Base-by-base conservation (phyloP, 2,888 invertebrate genomes). In the Brenthis daphne region DNA sequence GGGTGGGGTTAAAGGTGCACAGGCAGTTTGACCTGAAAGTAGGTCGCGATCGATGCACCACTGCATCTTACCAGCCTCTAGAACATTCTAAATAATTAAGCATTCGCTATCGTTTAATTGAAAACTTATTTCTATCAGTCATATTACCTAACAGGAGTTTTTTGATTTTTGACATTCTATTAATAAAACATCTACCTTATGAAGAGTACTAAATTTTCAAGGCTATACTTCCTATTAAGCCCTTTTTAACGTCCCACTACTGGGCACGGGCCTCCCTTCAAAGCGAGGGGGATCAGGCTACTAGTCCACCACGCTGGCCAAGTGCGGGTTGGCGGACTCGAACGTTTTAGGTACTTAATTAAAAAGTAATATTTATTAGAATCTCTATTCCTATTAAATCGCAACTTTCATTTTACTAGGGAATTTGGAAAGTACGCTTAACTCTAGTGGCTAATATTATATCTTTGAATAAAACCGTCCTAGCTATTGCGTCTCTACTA, bases 11-110 rank as follows among this genome's bases (percentile, higher is more conserved):
- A 71, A 73, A 73, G 75, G 71, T 74, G 68, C 69, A 71, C 65
- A 68, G 72, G 73, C 69, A 67, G 77, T 78, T 75, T 86, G 89
- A 89, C 88, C 89, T 85, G 85, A 80, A 90, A 88, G 81, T 90
- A 86, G 90, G 90, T 88, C 89, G 81, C 86, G 85, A 89, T 90
- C 89, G 87, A 89, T 89, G 72, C 73, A 74, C 69, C 71, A 73
- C 75, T 85, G 85, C 85, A 85, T 85, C 84, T 85, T 82, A 78
- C 67, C 67, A 65, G 56, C 58, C 54, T 57, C 56, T 55, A 58
- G 58, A 65, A 71, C 33, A 50, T 68, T 65, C 57, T 57, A 51
- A 57, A 54, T 66, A 66, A 67, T 67, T 67, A 67, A 57, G n/a
- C 14, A 61, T 66, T 65, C 3, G 13, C 24, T 56, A 47, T 29